Base-by-base conservation (phyloP, 2,797 vertebrate species). In the Tolypeutes matacus region DNA sequence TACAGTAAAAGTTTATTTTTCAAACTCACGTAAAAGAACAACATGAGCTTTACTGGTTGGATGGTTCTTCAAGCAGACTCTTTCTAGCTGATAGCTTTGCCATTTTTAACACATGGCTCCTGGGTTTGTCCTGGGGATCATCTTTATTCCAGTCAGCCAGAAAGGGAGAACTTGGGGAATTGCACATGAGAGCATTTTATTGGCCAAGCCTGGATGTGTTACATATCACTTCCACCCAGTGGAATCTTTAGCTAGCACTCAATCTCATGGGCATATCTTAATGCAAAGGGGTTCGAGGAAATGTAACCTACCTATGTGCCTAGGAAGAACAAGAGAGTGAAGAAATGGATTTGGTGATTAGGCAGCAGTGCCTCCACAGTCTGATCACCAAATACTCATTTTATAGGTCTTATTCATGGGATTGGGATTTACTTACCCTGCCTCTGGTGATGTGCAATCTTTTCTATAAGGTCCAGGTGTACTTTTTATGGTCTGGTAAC, bases 1-100 rank as follows among this genome's bases (percentile, higher is more conserved):
- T 85, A 85, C 15, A 91, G 86, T 82, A 89, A 76, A 93, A 91
- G 64, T 62, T 85, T 76, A 94, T 34, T 88, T 91, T 93, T 92
- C n/a, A 56, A 56, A 60, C 53, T 86, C 49, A 34, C 42, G 49
- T 88, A 78, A 53, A 46, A 83, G 36, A 89, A 70, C 88, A 75
- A 27, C 8, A 27, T 94, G 82, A 64, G 27, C 78, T 82, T 95
- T 96, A 84, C 86, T 69, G 49, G 51, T 36, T 75, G 49, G 39
- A n/a, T 56, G 51, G 27, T 65, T 51, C 60, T 95, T 92, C 56
- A 56, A 39, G 34, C 34, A 49, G 31, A 75, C 13, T 77, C 27
- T 80, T 89, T 89, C 81, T 10, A 49, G 39, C 29, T 88, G 64
- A 34, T 51, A 58, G 46, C 10, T 29, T 94, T 92, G 88, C 14